These are phyloP conservation scores for Nomada lathburiana DNA, from an alignment of 2,888 invertebrate genomes.

Conservation along the genomic window DNA sequence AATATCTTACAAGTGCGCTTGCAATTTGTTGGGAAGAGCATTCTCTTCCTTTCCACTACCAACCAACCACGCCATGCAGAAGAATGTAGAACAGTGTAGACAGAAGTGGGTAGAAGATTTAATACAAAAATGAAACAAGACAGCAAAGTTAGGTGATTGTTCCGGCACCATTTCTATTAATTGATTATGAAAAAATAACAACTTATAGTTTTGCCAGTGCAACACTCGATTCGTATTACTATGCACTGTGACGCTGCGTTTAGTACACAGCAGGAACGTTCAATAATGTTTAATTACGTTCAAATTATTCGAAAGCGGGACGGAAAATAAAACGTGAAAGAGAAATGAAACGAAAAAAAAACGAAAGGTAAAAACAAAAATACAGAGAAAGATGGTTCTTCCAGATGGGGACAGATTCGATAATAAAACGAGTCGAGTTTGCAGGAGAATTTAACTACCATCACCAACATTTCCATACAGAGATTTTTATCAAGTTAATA, in stretches of 20 bases:
- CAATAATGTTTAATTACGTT: conserved; percentile 5
- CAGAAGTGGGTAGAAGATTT: conserved; percentile 84
- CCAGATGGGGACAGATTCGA: conserved; percentile 28
- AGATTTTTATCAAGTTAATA: conserved; percentile 48
- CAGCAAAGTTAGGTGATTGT: conserved; percentile 83
- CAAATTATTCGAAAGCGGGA: not conserved
- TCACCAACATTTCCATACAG: conserved; percentile 71
- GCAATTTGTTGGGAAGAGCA: conserved; percentile 89
- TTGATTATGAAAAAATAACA: conserved; percentile 59
- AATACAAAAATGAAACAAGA: conserved; percentile 84
- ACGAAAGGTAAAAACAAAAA: not conserved
- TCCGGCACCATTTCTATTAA: conserved; percentile 80
- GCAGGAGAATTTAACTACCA: conserved; percentile 73
- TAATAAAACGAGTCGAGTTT: conserved; percentile 77
- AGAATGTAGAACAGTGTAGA: conserved; percentile 85
- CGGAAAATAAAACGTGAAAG: not conserved
- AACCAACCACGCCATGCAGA: conserved; percentile 87
- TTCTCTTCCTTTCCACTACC: conserved; percentile 89
- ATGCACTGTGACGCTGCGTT: conserved; percentile 7
- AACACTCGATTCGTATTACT: conserved; percentile 73
- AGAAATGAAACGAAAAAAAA: not conserved
- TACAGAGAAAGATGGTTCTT: not conserved
- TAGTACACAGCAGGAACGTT: not conserved
- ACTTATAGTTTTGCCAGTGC: conserved; percentile 54
- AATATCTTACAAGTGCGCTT: conserved; percentile 88